These are phyloP conservation scores for Cotesia typhae DNA, from an alignment of 1,140 invertebrate species.

Conservation along the genomic window DNA sequence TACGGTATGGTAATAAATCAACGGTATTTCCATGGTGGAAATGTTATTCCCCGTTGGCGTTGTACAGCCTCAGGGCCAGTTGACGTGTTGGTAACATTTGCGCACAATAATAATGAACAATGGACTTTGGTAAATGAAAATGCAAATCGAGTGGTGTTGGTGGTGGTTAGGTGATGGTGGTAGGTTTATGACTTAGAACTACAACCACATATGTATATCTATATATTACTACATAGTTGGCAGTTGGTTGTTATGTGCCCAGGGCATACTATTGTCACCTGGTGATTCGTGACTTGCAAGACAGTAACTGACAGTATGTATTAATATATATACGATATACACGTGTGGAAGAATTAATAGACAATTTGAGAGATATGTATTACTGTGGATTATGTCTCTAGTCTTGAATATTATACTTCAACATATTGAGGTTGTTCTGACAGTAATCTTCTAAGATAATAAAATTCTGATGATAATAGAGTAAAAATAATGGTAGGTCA, in stretches of 20 bases:
- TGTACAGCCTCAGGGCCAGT: constrained; percentile 5
- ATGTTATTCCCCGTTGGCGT: not conserved
- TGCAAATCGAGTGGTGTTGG: constrained; percentile 17
- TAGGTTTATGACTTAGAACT: constrained; percentile 4
- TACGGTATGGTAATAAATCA: constrained; percentile 26
- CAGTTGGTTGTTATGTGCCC: not conserved
- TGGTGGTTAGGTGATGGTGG: not conserved
- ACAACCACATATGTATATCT: too few species aligned
- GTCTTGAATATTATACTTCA: not conserved
- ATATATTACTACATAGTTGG: not conserved
- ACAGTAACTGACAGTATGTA: constrained; percentile 11
- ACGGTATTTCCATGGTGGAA: constrained; percentile 10
- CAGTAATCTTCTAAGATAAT: not conserved
- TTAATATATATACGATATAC: too few species aligned
- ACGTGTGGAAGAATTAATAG: constrained; percentile 11
- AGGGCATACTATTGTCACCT: constrained; percentile 19
- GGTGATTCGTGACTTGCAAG: constrained; percentile 11
- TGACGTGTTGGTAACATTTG: constrained; percentile 16
- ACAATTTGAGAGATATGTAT: constrained; percentile 12
- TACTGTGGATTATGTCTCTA: not conserved
- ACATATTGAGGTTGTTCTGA: constrained; percentile 6
- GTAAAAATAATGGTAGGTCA: too few species aligned
- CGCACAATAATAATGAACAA: constrained; percentile 27
- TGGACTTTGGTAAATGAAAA: constrained; percentile 24
- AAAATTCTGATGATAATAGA: too few species aligned